Evolutionary conservation across 2,113 vertebrate species (phyloP), one percentile per base, ranked within the genome.

Genomic region (Alaudala cheleensis): DNA sequence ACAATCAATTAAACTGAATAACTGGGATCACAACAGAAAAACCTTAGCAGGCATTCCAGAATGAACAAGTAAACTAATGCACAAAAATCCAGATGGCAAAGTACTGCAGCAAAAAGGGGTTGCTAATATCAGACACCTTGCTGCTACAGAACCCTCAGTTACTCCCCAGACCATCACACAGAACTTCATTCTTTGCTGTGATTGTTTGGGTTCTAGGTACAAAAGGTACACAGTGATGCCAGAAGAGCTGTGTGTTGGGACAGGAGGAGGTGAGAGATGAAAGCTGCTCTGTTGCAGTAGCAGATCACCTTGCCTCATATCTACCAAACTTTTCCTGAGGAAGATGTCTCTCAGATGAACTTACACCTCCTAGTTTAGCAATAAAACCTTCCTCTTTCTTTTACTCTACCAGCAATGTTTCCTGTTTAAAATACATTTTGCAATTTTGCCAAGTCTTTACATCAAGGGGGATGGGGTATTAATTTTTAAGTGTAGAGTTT

Each of bases 281-380:
- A 29, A 81, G 53, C 60, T 56, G 61, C 71, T 66, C 0, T 39
- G 72, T 4, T 86, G 92, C 90, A 95, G 64, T 2, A 93, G 62
- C 47, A 81, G n/a, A 66, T 86, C 86, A 86, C 93, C 86, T 96
- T 94, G 88, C 95, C 73, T 93, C 90, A 95, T 66, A 79, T 74
- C 70, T 66, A 81, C 83, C 88, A 47, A 57, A 2, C 70, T 89
- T 85, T 91, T 96, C 91, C 88, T 93, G 40, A 93, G 92, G 90
- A 94, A 97, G 93, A 93, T 1, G 0, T 91, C 86, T 92, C 95
- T 92, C 86, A 73, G 28, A 89, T 21, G 22, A 94, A 90, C 57
- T 91, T 92, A 73, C 34, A 93, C 83, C 95, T 96, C 95, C 88
- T 93, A 95, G 79, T 96, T 93, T 91, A 79, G 96, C 92, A 96